Percentiles rank a stretch among this genome's conserved stretches.
phyloP scores from a whole-genome alignment of 1,140 invertebrate genomes.

The Apis florea region DNA sequence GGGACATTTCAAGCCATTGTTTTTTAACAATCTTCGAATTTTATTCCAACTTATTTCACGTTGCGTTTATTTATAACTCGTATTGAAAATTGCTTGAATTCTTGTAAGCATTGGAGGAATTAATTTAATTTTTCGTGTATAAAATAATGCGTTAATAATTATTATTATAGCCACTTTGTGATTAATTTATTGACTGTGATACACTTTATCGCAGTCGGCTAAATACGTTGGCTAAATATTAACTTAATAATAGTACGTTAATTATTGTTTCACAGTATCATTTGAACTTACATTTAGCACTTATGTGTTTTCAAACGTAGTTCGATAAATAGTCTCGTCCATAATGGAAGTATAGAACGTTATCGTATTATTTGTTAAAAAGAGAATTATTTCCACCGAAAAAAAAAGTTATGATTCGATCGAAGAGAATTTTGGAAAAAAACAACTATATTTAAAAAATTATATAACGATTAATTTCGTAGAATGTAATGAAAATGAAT shows the following conservation, averaged over 20 bases:
- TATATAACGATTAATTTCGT: background rate
- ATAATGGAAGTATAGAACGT: background rate
- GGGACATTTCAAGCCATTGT: background rate
- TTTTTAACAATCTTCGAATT: constrained; percentile 26
- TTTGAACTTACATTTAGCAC: constrained; percentile 20
- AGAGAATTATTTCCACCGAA: background rate
- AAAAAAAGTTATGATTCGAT: background rate
- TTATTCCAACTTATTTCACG: constrained; percentile 45
- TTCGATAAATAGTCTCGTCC: constrained; percentile 3
- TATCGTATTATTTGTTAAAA: background rate
- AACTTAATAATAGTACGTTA: constrained; percentile 28
- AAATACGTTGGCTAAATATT: background rate
- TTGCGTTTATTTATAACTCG: constrained; percentile 5
- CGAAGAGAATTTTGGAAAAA: background rate
- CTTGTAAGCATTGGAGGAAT: background rate
- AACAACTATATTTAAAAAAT: background rate
- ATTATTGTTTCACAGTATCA: background rate
- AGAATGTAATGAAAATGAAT: no score
- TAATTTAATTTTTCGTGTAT: background rate
- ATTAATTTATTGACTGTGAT: constrained; percentile 5
- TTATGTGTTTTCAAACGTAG: background rate
- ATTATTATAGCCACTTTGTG: background rate
- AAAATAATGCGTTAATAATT: background rate
- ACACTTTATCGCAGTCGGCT: background rate
- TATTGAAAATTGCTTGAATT: background rate